phyloP scores from a whole-genome alignment of 2,797 vertebrate species.

The Acipenser oxyrinchus region DNA sequence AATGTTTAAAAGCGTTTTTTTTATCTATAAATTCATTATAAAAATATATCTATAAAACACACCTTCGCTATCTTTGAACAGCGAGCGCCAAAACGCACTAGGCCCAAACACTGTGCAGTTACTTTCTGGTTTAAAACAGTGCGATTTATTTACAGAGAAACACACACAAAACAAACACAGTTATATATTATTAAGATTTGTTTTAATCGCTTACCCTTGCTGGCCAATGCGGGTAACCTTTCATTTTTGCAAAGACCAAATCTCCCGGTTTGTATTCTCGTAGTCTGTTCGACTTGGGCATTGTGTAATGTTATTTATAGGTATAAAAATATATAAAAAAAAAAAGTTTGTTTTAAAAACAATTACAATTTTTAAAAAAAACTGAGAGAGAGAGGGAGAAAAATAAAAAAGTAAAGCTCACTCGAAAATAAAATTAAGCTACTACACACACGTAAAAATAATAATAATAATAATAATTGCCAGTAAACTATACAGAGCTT shows the following conservation, averaged over 20 bases:
- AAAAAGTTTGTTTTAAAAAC: too few species aligned
- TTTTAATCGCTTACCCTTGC: conserved; percentile 71
- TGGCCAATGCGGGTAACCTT: conserved; percentile 94
- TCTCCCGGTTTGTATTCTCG: conserved; percentile 88
- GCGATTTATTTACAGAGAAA: background rate
- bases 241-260: conserved; percentile 95
- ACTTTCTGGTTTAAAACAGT: background rate
- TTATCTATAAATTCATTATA: too few species aligned
- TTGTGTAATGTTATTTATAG: conserved; percentile 26
- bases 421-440: conserved; percentile 24
- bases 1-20: too few species aligned
- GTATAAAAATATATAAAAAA: too few species aligned
- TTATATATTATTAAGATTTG: background rate
- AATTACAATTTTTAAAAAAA: too few species aligned
- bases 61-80: too few species aligned
- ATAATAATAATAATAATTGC: conserved; percentile 21
- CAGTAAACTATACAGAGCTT: background rate
- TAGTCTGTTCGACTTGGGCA: conserved; percentile 83
- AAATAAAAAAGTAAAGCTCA: too few species aligned
- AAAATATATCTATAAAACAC: too few species aligned
- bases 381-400: too few species aligned
- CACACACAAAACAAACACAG: background rate
- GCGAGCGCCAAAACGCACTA: background rate
- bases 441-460: conserved; percentile 18
- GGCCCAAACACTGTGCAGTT: background rate